Base-by-base conservation (phyloP, 2,113 vertebrate species). In the Trochalopteron elliotii region DNA sequence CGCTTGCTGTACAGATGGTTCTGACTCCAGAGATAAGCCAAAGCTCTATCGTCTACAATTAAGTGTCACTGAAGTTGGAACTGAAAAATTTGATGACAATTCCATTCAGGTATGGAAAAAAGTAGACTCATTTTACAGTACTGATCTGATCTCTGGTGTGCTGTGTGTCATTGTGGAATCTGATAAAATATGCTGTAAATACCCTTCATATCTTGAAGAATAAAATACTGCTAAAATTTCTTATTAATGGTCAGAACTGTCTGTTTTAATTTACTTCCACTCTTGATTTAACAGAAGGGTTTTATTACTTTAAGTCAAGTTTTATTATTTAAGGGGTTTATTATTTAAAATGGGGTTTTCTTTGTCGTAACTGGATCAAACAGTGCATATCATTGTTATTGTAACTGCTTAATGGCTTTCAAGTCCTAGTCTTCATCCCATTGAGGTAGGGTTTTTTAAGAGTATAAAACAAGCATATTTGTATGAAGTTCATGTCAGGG, bases 51-150 rank as follows among this genome's bases (percentile, higher is more conserved):
- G 99, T 89, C 98, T 99, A n/a, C 99, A 99, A 53, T 96, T 98
- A 92, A 99, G 99, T 84, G 98, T 99, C 85, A 99, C 99, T 5
- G 99, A 99, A 98, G 99, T 99, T n/a, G 99, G 99, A 91, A 99
- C 99, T 0, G 99, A 99, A 95, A 99, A 98, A 90, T 98, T 98
- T 30, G 99, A 99, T 21, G 99, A 99, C 10, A 99, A 98, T 87
- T 99, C 98, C 57, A 99, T 99, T 92, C 99, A 99, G 99, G 99
- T 99, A 97, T 45, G 59, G 93, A 61, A 75, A 37, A 63, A 52
- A 33, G 11, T 42, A 65, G 28, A 31, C 37, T 87, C 8, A 15
- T 24, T 15, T 53, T 27, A 71, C 27, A 39, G 31, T 57, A 63
- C 20, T 74, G 70, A 42, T 67, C 16, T 3, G 6, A 16, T 39